Conservation (phyloP, 2,797 vertebrate genomes). For the Crax fasciolata region DNA sequence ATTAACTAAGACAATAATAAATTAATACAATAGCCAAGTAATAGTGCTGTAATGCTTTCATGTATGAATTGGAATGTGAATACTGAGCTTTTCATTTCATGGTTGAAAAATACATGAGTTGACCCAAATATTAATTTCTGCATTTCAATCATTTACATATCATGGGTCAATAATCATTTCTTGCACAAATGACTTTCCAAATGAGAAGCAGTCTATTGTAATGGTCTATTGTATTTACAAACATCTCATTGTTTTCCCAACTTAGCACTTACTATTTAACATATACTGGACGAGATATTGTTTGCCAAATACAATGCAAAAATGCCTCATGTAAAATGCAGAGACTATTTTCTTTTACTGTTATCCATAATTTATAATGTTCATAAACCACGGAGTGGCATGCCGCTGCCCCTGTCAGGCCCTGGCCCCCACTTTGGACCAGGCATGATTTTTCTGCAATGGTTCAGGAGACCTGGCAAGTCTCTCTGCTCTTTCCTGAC, state of each 20-base stretch:
- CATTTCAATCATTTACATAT: constrained; percentile 83
- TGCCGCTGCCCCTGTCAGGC: neutral
- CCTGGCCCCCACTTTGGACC: neutral
- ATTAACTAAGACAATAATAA: constrained; percentile 81
- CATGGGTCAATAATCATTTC: constrained; percentile 84
- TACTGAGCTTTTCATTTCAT: constrained; percentile 85
- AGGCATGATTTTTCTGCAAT: neutral
- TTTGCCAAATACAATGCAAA: constrained; percentile 56
- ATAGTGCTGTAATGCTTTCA: constrained; percentile 73
- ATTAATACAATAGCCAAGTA: constrained; percentile 79
- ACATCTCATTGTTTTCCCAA: constrained; percentile 69
- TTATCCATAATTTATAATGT: constrained; percentile 45
- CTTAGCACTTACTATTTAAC: constrained; percentile 66
- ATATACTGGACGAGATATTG: constrained; percentile 41
- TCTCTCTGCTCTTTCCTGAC: neutral
- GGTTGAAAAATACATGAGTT: constrained; percentile 85
- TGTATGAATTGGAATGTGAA: constrained; percentile 82
- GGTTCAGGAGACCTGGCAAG: neutral
- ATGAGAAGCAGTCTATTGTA: constrained; percentile 81
- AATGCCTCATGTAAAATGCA: constrained; percentile 54
- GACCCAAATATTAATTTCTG: constrained; percentile 86
- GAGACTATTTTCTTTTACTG: constrained; percentile 51
- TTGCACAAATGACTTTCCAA: constrained; percentile 83
- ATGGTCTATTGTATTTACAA: constrained; percentile 82
- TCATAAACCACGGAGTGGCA: constrained; percentile 12